Evolutionary conservation across 2,888 invertebrate genomes (phyloP), one percentile per base, ranked within the genome.

Genomic region (Eucera pruinosa): DNA sequence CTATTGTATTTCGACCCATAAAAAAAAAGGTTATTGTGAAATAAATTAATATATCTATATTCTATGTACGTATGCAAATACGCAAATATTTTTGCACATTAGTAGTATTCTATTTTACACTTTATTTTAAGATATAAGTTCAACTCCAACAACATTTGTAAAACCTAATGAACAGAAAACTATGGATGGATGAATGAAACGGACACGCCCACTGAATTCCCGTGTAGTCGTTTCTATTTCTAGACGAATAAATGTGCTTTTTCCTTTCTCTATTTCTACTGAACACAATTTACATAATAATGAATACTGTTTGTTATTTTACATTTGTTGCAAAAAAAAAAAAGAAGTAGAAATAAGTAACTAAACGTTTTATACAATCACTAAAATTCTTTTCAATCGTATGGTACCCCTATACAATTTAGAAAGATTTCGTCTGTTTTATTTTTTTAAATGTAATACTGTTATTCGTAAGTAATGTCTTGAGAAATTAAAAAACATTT

Each of bases 131-230:
- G 30, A 6, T 20, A 20, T n/a, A 11, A 5, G 18, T 50, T 30
- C 13, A 13, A 41, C 0, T 55, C 2, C 9, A 30, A 15, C 5
- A 33, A 33, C n/a, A n/a, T n/a, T 11, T 33, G 2, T 11, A 18
- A 4, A 18, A 18, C 6, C 23, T 41, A 7, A 0, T 5, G 25
- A 55, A 48, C 23, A 61, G 30, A 36, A 36, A 33, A 43, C 13
- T 7, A n/a, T 13, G 23, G n/a, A 18, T 13, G 61, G 48, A 47
- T 39, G n/a, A 58, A 39, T 45, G 23, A 4, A 9, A 6, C 2
- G 7, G 47, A 52, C 55, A 76, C 73, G 41, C 55, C 73, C 73
- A 73, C 27, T 48, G 23, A 20, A 18, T 47, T 25, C 48, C 33
- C 15, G n/a, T 7, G 15, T 67, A n/a, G 25, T 23, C 47, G 13